Evolutionary conservation across 2,113 vertebrate genomes (phyloP).

Genomic region (Uropsilus gracilis): DNA sequence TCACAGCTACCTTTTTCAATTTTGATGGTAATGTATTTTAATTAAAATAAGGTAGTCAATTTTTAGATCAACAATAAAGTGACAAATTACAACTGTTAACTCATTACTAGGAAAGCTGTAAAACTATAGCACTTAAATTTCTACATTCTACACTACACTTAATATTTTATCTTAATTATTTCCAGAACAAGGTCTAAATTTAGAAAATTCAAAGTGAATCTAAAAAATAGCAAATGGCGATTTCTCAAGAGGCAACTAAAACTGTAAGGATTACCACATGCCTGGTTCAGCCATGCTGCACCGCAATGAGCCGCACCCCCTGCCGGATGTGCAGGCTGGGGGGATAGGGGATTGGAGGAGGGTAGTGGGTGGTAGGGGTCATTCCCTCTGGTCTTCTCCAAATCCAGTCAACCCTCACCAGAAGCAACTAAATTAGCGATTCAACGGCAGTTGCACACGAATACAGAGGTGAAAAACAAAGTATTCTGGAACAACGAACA

Average conservation of each 20-base stretch:
- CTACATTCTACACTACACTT: not conserved
- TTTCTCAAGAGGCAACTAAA: constrained; percentile 1
- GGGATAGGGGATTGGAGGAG: no score
- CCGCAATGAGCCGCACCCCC: no score
- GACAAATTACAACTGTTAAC: not conserved
- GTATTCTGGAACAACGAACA: no score
- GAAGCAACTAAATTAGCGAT: no score
- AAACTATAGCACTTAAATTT: constrained; percentile 10
- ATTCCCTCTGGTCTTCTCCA: no score
- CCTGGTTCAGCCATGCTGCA: no score
- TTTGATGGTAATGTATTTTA: not conserved
- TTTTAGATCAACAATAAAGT: constrained; percentile 44
- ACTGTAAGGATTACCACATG: not conserved
- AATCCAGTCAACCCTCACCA: no score
- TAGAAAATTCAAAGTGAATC: constrained; percentile 21
- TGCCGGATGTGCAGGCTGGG: no score
- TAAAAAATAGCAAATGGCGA: not conserved
- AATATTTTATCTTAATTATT: constrained; percentile 23
- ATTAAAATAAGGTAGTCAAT: not conserved
- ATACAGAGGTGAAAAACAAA: no score
- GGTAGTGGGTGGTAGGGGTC: no score
- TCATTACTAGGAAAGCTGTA: not conserved
- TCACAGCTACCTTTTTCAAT: not conserved
- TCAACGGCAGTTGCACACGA: no score
- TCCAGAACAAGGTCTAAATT: constrained; percentile 32